Conservation (phyloP, 2,888 invertebrate genomes). For the Eupithecia tripunctaria region DNA sequence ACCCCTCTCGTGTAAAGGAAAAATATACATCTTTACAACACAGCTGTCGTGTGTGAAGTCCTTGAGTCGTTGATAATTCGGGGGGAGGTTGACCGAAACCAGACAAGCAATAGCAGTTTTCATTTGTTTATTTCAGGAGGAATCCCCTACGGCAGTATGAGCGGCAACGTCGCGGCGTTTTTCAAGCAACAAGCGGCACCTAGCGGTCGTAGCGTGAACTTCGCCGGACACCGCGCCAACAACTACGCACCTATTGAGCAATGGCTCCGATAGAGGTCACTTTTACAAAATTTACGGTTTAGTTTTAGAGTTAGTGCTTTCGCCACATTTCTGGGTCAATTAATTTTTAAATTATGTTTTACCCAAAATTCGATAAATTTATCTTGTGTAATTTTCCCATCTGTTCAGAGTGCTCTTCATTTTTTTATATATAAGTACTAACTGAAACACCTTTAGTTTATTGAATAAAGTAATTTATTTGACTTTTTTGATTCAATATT, state of each 20-base stretch:
- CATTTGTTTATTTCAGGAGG: slow-evolving; percentile 72
- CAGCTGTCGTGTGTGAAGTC: no score
- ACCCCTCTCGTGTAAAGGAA: no score
- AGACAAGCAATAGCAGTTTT: neutral
- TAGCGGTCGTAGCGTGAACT: slow-evolving; percentile 53
- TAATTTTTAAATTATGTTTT: neutral
- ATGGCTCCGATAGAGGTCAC: slow-evolving; percentile 64
- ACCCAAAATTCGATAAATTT: neutral
- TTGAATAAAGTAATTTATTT: neutral
- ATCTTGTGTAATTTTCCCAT: neutral
- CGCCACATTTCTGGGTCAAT: neutral
- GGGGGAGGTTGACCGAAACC: neutral
- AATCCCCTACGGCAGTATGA: slow-evolving; percentile 86
- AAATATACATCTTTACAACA: no score
- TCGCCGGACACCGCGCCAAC: slow-evolving; percentile 41
- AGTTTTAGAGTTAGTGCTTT: neutral
- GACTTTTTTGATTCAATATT: neutral
- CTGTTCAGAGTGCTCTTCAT: neutral
- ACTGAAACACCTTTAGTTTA: neutral
- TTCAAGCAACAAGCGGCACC: slow-evolving; percentile 64
- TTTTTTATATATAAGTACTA: neutral
- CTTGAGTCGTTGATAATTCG: no score
- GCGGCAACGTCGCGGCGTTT: slow-evolving; percentile 83
- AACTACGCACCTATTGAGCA: slow-evolving; percentile 71
- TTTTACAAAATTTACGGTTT: neutral